phyloP scores from a whole-genome alignment of 1,140 invertebrate species.

The Pseudomyrmex concolor region DNA sequence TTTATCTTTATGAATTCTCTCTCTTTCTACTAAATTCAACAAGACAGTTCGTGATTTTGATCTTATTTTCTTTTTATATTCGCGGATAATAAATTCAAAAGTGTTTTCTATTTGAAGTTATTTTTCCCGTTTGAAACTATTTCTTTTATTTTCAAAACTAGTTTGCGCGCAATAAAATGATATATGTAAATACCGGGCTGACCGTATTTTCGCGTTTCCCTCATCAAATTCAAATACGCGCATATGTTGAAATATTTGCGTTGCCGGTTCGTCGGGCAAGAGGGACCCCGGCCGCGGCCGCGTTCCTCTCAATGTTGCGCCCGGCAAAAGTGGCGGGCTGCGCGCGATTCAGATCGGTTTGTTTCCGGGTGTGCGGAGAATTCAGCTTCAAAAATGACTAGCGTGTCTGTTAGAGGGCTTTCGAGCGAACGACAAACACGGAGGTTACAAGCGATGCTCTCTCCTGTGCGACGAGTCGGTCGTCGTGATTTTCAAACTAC shows the following conservation, averaged over 20 bases:
- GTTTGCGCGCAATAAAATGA: not conserved
- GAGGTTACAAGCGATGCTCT: constrained; percentile 45
- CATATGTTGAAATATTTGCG: constrained; percentile 62
- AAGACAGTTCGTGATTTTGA: no score
- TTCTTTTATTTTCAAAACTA: no score
- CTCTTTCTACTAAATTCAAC: no score
- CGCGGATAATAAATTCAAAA: not conserved
- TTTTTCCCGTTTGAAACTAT: not conserved
- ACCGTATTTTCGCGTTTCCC: constrained; percentile 16
- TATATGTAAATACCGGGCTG: not conserved
- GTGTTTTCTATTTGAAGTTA: not conserved
- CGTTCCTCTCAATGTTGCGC: not conserved
- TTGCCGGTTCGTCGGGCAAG: constrained; percentile 38
- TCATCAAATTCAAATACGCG: constrained; percentile 58
- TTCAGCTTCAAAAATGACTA: constrained; percentile 61
- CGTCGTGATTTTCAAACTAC: constrained; percentile 66
- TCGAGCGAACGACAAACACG: constrained; percentile 68
- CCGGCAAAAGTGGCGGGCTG: constrained; percentile 40
- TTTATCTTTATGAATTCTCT: no score
- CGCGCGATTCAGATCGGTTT: constrained; percentile 37
- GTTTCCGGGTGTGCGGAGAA: constrained; percentile 33
- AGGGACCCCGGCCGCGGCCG: constrained; percentile 8
- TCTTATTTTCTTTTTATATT: no score
- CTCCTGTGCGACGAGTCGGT: not conserved
- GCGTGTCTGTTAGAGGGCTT: constrained; percentile 42